phyloP scores from a whole-genome alignment of 2,113 vertebrate genomes.

The Callionymus lyra region DNA sequence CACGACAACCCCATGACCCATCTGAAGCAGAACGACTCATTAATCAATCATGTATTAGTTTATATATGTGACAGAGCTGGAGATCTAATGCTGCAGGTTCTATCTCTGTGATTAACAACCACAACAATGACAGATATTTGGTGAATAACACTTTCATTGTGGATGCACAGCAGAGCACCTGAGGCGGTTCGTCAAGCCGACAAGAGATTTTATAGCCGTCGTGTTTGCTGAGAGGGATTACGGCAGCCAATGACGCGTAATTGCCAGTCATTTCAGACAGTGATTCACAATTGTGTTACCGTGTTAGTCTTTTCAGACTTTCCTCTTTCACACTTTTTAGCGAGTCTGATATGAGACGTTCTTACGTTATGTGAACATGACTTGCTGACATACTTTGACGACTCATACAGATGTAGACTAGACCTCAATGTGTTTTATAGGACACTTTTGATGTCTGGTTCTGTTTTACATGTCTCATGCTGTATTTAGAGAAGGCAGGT shows the following conservation, averaged over 20 bases:
- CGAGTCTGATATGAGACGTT: constrained; percentile 15
- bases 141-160: constrained; percentile 42
- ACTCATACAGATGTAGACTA: not conserved
- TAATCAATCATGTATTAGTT: constrained; percentile 2
- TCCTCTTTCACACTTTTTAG: constrained; percentile 4
- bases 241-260: constrained; percentile 40
- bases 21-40: constrained; percentile 5
- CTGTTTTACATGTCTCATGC: too few relatives aligned
- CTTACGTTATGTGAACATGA: constrained; percentile 10
- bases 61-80: not conserved
- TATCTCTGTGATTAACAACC: constrained; percentile 37
- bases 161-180: constrained; percentile 21
- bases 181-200: constrained; percentile 27
- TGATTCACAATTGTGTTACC: constrained; percentile 50
- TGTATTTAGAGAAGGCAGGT: too few relatives aligned
- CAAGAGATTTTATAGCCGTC: constrained; percentile 45
- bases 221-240: constrained; percentile 21
- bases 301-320: constrained; percentile 26
- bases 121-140: constrained; percentile 29
- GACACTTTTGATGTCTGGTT: too few relatives aligned
- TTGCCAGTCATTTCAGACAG: constrained; percentile 51
- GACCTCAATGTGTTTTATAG: not conserved
- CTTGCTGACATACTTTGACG: constrained; percentile 11
- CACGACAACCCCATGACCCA: constrained; percentile 23
- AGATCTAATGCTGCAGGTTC: not conserved